Conservation (phyloP, 2,113 vertebrate species). For the Coryphaenoides rupestris region DNA sequence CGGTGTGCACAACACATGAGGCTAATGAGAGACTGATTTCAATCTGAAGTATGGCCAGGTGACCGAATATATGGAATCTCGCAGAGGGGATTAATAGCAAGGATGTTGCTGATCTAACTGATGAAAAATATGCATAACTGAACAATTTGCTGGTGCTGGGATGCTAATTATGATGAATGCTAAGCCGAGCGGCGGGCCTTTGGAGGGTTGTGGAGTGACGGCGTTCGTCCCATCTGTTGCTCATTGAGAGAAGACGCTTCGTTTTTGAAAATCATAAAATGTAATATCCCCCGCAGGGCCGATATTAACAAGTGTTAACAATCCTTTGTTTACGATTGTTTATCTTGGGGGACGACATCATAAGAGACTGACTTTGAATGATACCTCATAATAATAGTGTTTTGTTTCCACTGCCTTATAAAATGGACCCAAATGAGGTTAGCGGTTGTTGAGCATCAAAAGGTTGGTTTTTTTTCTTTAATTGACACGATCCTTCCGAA, state of each 20-base stretch:
- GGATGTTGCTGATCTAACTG: too few species aligned
- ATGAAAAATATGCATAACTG: too few species aligned
- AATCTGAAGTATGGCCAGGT: neutral
- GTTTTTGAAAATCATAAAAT: slow-evolving; percentile 1
- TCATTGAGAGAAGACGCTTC: slow-evolving; percentile 10
- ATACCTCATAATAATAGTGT: too few species aligned
- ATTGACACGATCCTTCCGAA: too few species aligned
- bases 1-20: too few species aligned
- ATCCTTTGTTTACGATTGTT: neutral
- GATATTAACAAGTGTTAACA: neutral
- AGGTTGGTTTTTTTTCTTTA: too few species aligned
- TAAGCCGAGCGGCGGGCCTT: slow-evolving; percentile 35
- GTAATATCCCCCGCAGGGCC: neutral
- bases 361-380: too few species aligned
- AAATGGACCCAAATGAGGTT: too few species aligned
- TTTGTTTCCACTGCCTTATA: too few species aligned
- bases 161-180: slow-evolving; percentile 38
- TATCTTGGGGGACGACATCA: too few species aligned
- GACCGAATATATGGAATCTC: neutral
- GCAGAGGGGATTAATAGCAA: neutral
- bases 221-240: slow-evolving; percentile 26
- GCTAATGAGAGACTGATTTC: neutral
- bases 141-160: slow-evolving; percentile 40
- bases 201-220: slow-evolving; percentile 33
- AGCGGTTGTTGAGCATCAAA: too few species aligned